Percentiles rank a stretch among this genome's conserved stretches.
These are phyloP conservation scores for Nemoura dubitans DNA, from an alignment of 2,888 invertebrate species.

Conservation along the genomic window DNA sequence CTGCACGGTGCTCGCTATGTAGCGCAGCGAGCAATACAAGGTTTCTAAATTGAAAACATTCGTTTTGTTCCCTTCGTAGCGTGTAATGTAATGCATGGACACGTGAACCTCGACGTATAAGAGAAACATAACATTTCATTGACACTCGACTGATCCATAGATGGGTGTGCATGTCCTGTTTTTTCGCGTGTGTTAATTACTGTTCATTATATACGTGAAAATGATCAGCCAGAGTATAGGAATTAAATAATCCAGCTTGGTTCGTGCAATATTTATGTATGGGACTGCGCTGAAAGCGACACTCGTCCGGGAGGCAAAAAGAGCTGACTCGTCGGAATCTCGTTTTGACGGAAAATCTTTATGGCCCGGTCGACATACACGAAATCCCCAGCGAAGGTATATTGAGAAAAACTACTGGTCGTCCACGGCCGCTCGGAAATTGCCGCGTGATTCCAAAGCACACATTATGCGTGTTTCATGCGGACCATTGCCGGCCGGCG, in stretches of 20 bases:
- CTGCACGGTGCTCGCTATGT: background rate
- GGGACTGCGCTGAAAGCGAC: background rate
- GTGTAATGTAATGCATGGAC: background rate
- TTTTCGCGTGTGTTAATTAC: background rate
- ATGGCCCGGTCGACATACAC: background rate
- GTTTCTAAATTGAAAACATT: background rate
- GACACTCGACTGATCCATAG: background rate
- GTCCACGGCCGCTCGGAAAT: background rate
- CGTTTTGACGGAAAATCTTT: constrained; percentile 4
- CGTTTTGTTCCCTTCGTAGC: background rate
- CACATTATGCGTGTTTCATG: background rate
- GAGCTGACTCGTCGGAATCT: background rate
- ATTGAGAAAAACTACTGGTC: background rate
- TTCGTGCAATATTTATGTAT: background rate
- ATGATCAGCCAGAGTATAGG: background rate
- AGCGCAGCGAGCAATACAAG: background rate
- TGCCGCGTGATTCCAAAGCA: background rate
- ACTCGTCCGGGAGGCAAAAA: background rate
- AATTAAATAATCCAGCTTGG: background rate
- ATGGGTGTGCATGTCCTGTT: background rate
- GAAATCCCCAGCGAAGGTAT: background rate
- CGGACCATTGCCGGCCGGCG: background rate
- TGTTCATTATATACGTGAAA: background rate
- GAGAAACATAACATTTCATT: background rate
- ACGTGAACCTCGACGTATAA: background rate